A percentile compares a stretch with the other conserved stretches of the same genome.
phyloP scores from a whole-genome alignment of 2,113 vertebrate genomes.

The Neomonachus schauinslandi region DNA sequence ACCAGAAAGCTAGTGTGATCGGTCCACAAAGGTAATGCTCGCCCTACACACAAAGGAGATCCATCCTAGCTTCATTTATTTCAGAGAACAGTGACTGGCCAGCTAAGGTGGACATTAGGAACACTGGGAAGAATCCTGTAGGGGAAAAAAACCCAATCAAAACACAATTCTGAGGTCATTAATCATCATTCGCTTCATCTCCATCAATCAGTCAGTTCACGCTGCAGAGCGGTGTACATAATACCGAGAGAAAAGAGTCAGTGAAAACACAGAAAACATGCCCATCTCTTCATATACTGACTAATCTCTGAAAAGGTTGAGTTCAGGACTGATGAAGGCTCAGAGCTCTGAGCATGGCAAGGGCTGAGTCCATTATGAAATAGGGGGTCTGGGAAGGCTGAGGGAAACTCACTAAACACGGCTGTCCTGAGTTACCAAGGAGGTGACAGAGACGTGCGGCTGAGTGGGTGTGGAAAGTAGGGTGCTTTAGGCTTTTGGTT shows the following conservation, averaged over 20 bases:
- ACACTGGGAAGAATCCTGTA: neutral
- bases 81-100: neutral
- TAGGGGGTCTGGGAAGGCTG: neutral
- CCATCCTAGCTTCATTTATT: slow-evolving; percentile 11
- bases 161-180: slow-evolving; percentile 1
- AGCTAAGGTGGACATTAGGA: neutral
- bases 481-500: neutral
- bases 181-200: neutral
- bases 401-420: neutral
- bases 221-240: neutral
- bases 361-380: neutral
- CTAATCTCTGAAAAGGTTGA: neutral
- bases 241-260: neutral
- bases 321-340: neutral
- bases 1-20: slow-evolving; percentile 15
- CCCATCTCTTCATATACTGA: neutral
- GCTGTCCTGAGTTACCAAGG: neutral
- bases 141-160: neutral
- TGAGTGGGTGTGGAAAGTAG: neutral
- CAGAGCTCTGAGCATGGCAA: neutral
- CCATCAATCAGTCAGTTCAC: neutral
- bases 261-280: neutral
- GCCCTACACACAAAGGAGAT: slow-evolving; percentile 2
- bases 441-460: neutral
- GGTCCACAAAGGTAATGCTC: slow-evolving; percentile 21